Evolutionary conservation across 1,140 invertebrate genomes (phyloP).

Genomic region (Drosophila sucinea): DNA sequence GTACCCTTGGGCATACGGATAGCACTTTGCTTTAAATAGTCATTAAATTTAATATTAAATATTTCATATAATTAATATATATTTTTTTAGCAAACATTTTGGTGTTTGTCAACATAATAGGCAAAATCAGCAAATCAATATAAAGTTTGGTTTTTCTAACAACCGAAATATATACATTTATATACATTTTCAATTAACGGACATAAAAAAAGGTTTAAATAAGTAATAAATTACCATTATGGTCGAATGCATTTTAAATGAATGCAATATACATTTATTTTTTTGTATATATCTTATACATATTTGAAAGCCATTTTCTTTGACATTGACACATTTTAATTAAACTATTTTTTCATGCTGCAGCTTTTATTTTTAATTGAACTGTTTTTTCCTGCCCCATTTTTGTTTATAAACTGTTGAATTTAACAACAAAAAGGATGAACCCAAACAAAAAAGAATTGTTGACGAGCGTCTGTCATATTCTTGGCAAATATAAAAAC

Average conservation of each 20-base stretch:
- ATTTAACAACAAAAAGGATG: slow-evolving; percentile 19
- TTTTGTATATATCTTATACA: not conserved
- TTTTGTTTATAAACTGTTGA: slow-evolving; percentile 48
- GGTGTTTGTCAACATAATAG: not conserved
- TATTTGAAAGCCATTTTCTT: slow-evolving; percentile 22
- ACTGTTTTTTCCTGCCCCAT: slow-evolving; percentile 6
- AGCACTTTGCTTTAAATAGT: not conserved
- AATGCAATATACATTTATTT: slow-evolving; percentile 32
- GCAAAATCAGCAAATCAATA: not conserved
- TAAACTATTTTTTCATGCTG: slow-evolving; percentile 20
- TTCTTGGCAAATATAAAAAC: slow-evolving; percentile 63
- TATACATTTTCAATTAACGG: slow-evolving; percentile 5
- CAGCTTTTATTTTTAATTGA: slow-evolving; percentile 46
- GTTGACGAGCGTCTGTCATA: slow-evolving; percentile 47
- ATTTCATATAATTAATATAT: not conserved
- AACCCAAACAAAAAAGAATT: slow-evolving; percentile 41
- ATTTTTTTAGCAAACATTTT: not conserved
- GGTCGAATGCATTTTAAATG: slow-evolving; percentile 27
- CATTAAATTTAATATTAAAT: not conserved
- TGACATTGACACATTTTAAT: slow-evolving; percentile 40
- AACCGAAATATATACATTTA: not conserved
- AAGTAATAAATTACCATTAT: slow-evolving; percentile 45
- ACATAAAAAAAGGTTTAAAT: slow-evolving; percentile 44
- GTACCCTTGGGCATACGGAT: slow-evolving; percentile 19
- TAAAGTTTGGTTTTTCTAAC: not conserved